Evolutionary conservation across 2,797 vertebrate genomes (phyloP).

Genomic region (Salarias fasciatus): DNA sequence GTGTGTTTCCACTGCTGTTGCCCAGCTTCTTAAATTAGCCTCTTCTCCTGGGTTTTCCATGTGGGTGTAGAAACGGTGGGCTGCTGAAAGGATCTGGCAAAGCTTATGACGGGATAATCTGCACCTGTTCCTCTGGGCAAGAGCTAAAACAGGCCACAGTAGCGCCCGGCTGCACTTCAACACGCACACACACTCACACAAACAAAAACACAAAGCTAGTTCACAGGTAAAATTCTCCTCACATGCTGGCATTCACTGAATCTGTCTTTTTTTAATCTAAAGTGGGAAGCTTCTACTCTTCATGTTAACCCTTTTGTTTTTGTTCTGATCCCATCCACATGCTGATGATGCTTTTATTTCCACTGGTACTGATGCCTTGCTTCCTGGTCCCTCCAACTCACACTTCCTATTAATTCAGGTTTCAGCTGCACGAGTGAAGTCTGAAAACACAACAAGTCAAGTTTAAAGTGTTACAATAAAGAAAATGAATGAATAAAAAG

Average conservation of each 20-base stretch:
- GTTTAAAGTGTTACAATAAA: too few relatives aligned
- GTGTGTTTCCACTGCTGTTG: slow-evolving; percentile 62
- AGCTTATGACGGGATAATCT: slow-evolving; percentile 77
- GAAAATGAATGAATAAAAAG: too few relatives aligned
- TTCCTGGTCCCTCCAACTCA: too few relatives aligned
- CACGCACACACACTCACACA: slow-evolving; percentile 21
- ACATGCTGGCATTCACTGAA: not conserved
- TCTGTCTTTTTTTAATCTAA: not conserved
- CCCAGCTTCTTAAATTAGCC: slow-evolving; percentile 75
- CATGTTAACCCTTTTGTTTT: not conserved
- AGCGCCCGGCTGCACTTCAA: slow-evolving; percentile 39
- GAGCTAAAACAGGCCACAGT: slow-evolving; percentile 72
- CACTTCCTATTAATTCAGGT: too few relatives aligned
- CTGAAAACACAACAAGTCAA: too few relatives aligned
- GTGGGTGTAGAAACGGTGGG: slow-evolving; percentile 74
- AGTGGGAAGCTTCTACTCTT: not conserved
- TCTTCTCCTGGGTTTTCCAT: slow-evolving; percentile 69
- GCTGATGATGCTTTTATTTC: too few relatives aligned
- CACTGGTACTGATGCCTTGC: too few relatives aligned
- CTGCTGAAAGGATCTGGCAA: slow-evolving; percentile 75
- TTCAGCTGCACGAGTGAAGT: too few relatives aligned
- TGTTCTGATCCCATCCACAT: not conserved
- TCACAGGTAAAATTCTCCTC: slow-evolving; percentile 2
- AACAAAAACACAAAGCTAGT: slow-evolving; percentile 11
- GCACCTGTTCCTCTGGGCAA: slow-evolving; percentile 79